Evolutionary conservation across 2,797 vertebrate species (phyloP), one percentile per base, ranked within the genome.

Genomic region (Pelobates cultripes): DNA sequence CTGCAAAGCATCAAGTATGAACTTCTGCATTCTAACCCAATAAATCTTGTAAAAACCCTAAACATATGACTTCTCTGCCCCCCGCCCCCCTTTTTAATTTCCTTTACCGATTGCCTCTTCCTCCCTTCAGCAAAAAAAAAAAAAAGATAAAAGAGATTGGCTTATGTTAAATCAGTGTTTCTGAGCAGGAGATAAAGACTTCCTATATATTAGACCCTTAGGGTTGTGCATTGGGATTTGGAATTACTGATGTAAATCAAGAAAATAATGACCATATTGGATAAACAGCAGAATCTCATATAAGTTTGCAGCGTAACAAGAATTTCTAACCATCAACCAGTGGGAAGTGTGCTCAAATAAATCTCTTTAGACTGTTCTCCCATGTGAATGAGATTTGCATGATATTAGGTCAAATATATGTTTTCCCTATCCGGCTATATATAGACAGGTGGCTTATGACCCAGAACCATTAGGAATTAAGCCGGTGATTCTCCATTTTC

Each of bases 71-170:
- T 57, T 12, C 28, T n/a, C 84, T 86, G 77, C 71, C 70, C 82
- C 85, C 86, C 84, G 12, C 86, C 77, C 67, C 77, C 67, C 2
- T 64, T 85, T 88, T 89, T 90, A 86, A 91, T 91, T 93, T 92
- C 92, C 90, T 91, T 80, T 86, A 74, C 81, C 87, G 84, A 51
- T 43, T 79, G 77, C 70, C 45, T 88, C 86, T 86, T 82, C 83
- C 82, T 83, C 78, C 64, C 70, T 63, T 53, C 6, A 12, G 7
- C 15, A 70, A n/a, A 12, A 60, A 70, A 51, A 60, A 70, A 51
- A 42, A 4, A 44, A 63, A 81, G 79, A 69, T 80, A 67, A 71
- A 73, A 80, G 64, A 73, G 41, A 60, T 55, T 75, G 72, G 15
- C 42, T 74, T 75, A 55, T 68, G 44, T 68, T 53, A 77, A 60